These are phyloP conservation scores for Candidula unifasciata DNA, from an alignment of 2,888 invertebrate species.

Conservation along the genomic window DNA sequence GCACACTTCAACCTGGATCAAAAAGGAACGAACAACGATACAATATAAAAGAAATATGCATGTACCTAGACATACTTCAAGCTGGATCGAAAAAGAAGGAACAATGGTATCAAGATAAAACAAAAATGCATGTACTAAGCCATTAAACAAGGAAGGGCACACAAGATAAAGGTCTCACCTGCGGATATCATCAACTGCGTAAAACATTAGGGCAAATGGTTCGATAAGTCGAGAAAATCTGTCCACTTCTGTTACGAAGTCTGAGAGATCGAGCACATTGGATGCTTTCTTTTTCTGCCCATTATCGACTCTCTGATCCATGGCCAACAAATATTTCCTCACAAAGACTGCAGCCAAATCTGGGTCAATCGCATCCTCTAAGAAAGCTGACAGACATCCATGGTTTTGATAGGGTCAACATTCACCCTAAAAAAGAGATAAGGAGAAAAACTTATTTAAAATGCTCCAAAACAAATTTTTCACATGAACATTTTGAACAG, in stretches of 20 bases:
- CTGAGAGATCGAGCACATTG: slow-evolving; percentile 69
- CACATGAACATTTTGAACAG: too few species aligned
- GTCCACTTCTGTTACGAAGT: slow-evolving; percentile 71
- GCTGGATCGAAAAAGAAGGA: too few species aligned
- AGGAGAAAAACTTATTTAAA: not conserved
- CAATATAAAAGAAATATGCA: too few species aligned
- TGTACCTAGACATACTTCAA: too few species aligned
- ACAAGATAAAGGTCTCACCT: slow-evolving; percentile 56
- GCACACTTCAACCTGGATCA: too few species aligned
- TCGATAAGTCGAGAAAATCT: slow-evolving; percentile 69
- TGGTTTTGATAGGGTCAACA: not conserved
- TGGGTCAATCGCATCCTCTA: not conserved
- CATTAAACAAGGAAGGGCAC: not conserved
- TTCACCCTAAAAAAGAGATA: not conserved
- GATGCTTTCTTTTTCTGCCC: slow-evolving; percentile 56
- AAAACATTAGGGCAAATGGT: slow-evolving; percentile 70
- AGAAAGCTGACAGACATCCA: not conserved
- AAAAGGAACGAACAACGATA: too few species aligned
- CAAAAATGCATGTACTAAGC: not conserved
- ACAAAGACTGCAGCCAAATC: not conserved
- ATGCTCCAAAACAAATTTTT: too few species aligned
- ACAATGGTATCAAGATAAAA: not conserved
- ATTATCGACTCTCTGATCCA: slow-evolving; percentile 51
- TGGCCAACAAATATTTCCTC: slow-evolving; percentile 9
- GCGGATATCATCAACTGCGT: slow-evolving; percentile 68